Base-by-base conservation (phyloP, 2,888 invertebrate genomes). In the Drosophila eohydei region DNA sequence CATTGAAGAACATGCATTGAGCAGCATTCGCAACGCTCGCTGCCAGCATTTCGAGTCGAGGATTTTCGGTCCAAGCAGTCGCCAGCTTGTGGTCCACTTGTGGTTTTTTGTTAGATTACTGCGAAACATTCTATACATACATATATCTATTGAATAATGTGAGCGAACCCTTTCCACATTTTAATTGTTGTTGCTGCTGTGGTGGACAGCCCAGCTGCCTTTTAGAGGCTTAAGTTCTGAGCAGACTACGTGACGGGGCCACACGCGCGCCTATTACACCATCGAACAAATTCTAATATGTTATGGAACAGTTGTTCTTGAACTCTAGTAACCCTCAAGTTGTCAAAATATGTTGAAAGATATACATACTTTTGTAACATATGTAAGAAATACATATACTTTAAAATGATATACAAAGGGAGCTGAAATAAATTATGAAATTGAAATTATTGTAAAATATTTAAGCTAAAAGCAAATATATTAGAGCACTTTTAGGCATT, bases 251-350 rank as follows among this genome's bases (percentile, higher is more conserved):
- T 87, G 86, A 70, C 80, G 71, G 48, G 87, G 82, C 86, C 86
- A 90, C 86, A 87, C 86, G 78, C 86, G 89, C 78, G 84, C 79
- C 87, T 89, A 80, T 88, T 90, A 87, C 79, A 69, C 66, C 65
- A 63, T 60, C 52, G 21, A 59, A 52, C 67, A 65, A 64, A 66
- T 52, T 67, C 61, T 51, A 8, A 41, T 40, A 55, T 32, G 41
- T 60, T 63, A 21, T 61, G 41, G 34, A 59, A 48, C 69, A 59
- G 61, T 72, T 72, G 68, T 32, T 28, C 56, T 40, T 80, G 73
- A 69, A 59, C 68, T 28, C 0, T 32, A 65, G 34, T 78, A 67
- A 68, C 73, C 73, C 34, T 52, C 9, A 14, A 50, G 36, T 54
- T 64, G 58, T 50, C 52, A 9, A 51, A 51, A 41, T 50, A 41